A percentile compares a stretch with the other conserved stretches of the same genome.
Conservation (phyloP, 2,113 vertebrate species). For the Onychostruthus taczanowskii region DNA sequence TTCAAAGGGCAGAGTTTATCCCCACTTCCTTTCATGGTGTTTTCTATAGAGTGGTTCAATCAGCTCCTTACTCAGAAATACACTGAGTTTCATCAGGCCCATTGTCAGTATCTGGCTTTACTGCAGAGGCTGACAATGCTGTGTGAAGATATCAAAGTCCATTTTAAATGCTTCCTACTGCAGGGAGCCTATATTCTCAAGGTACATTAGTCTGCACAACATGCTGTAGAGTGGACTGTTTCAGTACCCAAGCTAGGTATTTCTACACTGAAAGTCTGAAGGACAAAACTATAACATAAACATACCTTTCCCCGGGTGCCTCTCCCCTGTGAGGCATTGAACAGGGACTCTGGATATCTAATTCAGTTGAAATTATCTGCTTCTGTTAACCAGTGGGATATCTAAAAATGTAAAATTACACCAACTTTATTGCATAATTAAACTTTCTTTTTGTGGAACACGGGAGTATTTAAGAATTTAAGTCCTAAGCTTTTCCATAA, state of each 20-base stretch:
- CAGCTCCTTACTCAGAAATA: background rate
- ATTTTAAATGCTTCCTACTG: background rate
- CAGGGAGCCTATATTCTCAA: background rate
- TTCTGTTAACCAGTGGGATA: background rate
- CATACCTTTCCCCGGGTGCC: background rate
- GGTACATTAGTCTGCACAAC: background rate
- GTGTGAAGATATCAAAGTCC: background rate
- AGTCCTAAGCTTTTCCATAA: background rate
- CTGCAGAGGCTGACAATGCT: background rate
- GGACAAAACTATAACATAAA: background rate
- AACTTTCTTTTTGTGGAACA: background rate
- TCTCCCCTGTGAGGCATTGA: background rate
- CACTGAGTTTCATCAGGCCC: background rate
- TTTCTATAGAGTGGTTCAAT: background rate
- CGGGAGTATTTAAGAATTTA: background rate
- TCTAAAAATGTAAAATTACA: background rate
- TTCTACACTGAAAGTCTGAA: background rate
- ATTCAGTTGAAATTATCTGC: background rate
- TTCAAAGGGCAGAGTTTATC: slow-evolving; percentile 6
- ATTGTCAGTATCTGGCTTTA: background rate
- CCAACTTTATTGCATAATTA: background rate
- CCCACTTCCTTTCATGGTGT: background rate
- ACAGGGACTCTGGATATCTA: background rate
- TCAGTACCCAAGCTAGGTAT: background rate
- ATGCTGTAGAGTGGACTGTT: background rate